These are phyloP conservation scores for Amitus sp. DNA, from an alignment of 2,888 invertebrate genomes.

Conservation along the genomic window DNA sequence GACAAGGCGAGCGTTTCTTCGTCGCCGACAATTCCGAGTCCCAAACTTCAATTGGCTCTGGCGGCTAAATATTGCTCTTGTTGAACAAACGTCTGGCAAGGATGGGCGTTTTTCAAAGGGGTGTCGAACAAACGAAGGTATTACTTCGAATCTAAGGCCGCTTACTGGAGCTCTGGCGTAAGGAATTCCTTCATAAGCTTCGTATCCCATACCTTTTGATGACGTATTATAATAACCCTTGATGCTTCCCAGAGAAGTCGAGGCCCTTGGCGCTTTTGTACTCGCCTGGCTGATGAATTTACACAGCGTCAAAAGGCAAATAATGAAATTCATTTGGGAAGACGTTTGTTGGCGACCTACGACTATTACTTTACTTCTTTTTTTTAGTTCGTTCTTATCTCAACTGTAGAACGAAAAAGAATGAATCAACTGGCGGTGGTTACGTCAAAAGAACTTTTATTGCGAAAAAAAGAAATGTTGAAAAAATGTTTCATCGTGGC, in stretches of 20 bases:
- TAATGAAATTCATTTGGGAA: constrained; percentile 4
- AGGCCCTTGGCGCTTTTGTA: constrained; percentile 6
- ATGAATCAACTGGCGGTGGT: no score
- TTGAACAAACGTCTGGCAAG: no score
- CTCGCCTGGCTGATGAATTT: background rate
- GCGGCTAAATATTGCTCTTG: background rate
- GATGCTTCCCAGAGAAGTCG: constrained; percentile 11
- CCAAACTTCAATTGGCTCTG: background rate
- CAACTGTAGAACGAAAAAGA: no score
- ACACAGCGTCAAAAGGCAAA: background rate
- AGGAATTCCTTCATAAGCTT: constrained; percentile 29
- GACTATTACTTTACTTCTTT: no score
- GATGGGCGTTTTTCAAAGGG: no score
- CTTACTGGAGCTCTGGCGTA: constrained; percentile 17
- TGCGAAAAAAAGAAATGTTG: no score
- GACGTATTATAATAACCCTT: constrained; percentile 19
- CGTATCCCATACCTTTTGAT: background rate
- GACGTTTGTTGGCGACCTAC: background rate
- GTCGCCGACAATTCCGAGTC: background rate
- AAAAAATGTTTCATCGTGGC: background rate
- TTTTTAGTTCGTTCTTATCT: no score
- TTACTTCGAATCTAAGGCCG: constrained; percentile 22
- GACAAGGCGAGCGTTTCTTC: background rate
- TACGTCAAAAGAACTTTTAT: no score
- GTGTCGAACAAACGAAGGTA: no score